Evolutionary conservation across 53 echinoderm and acorn worm species (phyloP).

Genomic region (Glandiceps talaboti): DNA sequence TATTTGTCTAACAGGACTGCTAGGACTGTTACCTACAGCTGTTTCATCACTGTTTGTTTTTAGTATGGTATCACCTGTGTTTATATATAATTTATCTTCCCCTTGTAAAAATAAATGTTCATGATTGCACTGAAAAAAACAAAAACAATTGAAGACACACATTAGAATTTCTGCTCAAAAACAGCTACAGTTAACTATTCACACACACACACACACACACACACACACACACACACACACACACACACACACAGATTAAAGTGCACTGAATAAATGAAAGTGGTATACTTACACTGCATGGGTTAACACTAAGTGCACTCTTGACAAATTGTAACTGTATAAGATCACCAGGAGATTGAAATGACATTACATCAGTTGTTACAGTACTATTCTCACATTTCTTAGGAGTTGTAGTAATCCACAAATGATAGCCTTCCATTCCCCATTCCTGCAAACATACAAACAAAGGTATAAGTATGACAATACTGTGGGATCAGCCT

Average conservation of each 20-base stretch:
- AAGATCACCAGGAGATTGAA: conserved; percentile 44
- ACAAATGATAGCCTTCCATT: conserved; percentile 82
- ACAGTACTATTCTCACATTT: conserved; percentile 11
- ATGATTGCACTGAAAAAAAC: conserved; percentile 96
- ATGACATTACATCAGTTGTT: conserved; percentile 5
- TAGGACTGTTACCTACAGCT: conserved; percentile 23
- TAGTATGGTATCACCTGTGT: conserved; percentile 82
- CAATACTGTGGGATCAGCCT: no score
- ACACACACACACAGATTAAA: no score
- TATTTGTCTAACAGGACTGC: conserved; percentile 31
- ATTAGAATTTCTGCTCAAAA: no score
- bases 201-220: no score
- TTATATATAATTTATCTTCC: conserved; percentile 71
- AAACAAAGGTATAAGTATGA: no score
- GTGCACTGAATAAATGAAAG: not conserved
- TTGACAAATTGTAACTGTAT: conserved; percentile 77
- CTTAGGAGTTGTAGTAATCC: conserved; percentile 62
- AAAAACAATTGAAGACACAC: no score
- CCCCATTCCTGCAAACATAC: conserved; percentile 90
- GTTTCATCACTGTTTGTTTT: conserved; percentile 33
- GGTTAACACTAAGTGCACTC: conserved; percentile 93
- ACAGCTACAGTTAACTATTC: no score
- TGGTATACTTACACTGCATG: conserved; percentile 62
- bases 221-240: no score
- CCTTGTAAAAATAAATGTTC: conserved; percentile 97